Conservation (phyloP, 1,140 invertebrate genomes). For the Megalopta genalis region DNA sequence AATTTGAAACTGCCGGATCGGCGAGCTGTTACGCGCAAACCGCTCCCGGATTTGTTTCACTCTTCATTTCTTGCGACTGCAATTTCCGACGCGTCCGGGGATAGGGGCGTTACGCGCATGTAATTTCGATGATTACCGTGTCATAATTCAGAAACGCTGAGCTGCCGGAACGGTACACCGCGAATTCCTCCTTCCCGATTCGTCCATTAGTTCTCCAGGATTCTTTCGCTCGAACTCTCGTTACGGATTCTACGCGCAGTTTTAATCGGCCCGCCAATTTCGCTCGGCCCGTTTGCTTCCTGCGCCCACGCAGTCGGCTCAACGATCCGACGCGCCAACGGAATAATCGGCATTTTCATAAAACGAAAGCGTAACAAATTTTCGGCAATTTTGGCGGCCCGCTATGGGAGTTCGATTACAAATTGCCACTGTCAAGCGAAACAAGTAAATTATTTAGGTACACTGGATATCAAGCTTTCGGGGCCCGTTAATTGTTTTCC, state of each 20-base stretch:
- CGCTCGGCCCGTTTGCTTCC: too few relatives aligned
- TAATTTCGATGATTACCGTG: not conserved
- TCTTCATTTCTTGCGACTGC: not conserved
- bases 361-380: not conserved
- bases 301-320: too few relatives aligned
- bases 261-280: too few relatives aligned
- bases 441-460: constrained; percentile 16
- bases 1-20: not conserved
- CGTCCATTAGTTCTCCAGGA: too few relatives aligned
- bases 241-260: too few relatives aligned
- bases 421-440: not conserved
- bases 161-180: too few relatives aligned
- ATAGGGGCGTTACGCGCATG: not conserved
- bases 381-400: not conserved
- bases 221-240: too few relatives aligned
- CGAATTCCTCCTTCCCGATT: too few relatives aligned
- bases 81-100: not conserved
- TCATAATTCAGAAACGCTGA: not conserved
- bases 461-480: constrained; percentile 2
- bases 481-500: not conserved
- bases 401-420: not conserved
- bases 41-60: not conserved
- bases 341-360: too few relatives aligned
- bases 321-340: too few relatives aligned
- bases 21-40: not conserved